Evolutionary conservation across 2,888 invertebrate genomes (phyloP).

Genomic region (Graphium colonna): DNA sequence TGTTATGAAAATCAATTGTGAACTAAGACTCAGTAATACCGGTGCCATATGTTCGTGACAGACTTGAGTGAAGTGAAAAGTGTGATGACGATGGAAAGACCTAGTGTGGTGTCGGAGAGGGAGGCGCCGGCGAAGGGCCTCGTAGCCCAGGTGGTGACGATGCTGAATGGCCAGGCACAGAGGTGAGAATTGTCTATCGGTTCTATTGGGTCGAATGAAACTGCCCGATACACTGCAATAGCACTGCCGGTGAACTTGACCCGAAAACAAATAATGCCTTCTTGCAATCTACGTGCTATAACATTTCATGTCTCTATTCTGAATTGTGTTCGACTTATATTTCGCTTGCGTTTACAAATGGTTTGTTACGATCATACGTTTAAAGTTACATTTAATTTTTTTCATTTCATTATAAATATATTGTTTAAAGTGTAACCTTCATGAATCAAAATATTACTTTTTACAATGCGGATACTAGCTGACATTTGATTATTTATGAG

Average conservation of each 20-base stretch:
- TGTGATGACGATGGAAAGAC: conserved; percentile 69
- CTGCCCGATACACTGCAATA: not conserved
- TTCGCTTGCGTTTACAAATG: not conserved
- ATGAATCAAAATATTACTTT: not conserved
- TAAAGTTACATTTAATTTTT: not conserved
- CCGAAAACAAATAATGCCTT: not conserved
- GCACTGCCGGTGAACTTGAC: conserved; percentile 3
- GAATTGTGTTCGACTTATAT: not conserved
- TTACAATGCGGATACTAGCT: not conserved
- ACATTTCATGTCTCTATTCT: not conserved
- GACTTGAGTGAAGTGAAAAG: conserved; percentile 29
- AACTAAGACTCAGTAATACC: not conserved
- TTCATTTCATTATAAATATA: not conserved
- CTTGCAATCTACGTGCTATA: not conserved
- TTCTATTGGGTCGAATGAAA: not conserved
- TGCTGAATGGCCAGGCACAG: conserved; percentile 74
- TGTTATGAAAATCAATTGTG: not conserved
- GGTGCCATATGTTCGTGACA: conserved; percentile 22
- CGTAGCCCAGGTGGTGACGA: conserved; percentile 76
- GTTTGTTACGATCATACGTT: not conserved
- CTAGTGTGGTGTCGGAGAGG: conserved; percentile 56
- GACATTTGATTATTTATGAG: too few species aligned
- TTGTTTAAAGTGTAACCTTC: not conserved
- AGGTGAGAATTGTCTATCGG: conserved; percentile 46
- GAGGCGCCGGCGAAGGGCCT: conserved; percentile 73